Evolutionary conservation across 2,888 invertebrate genomes (phyloP).

Genomic region (Macaria notata): DNA sequence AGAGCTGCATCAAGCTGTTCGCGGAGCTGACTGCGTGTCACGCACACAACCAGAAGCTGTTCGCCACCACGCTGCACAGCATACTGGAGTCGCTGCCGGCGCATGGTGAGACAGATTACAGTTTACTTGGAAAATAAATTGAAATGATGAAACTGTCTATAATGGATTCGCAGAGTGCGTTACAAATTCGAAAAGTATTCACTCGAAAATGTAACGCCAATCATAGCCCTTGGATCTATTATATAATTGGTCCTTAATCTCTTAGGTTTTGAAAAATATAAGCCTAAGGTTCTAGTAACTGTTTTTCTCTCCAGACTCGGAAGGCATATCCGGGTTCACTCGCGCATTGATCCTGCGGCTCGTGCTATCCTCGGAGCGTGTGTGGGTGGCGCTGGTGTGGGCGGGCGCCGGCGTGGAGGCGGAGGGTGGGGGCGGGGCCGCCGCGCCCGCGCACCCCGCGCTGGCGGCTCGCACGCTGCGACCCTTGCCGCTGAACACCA

Average conservation of each 20-base stretch:
- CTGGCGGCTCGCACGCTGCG: conserved; percentile 86
- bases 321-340: conserved; percentile 93
- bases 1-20: conserved; percentile 91
- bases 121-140: too few species aligned
- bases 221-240: too few species aligned
- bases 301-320: conserved; percentile 43
- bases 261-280: too few species aligned
- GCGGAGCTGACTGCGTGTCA: conserved; percentile 93
- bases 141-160: too few species aligned
- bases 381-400: conserved; percentile 87
- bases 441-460: conserved; percentile 82
- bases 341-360: conserved; percentile 93
- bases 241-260: too few species aligned
- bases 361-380: conserved; percentile 92
- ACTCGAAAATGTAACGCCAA: too few species aligned
- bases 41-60: conserved; percentile 90
- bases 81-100: conserved; percentile 84
- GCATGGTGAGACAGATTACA: conserved; percentile 62
- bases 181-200: too few species aligned
- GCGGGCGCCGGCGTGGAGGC: conserved; percentile 78
- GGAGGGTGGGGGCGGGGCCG: conserved; percentile 80
- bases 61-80: conserved; percentile 90
- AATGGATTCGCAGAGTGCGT: too few species aligned
- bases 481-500: conserved; percentile 88
- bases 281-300: too few species aligned